phyloP scores from a whole-genome alignment of 2,797 vertebrate species.

The Coracias cyanogaster region DNA sequence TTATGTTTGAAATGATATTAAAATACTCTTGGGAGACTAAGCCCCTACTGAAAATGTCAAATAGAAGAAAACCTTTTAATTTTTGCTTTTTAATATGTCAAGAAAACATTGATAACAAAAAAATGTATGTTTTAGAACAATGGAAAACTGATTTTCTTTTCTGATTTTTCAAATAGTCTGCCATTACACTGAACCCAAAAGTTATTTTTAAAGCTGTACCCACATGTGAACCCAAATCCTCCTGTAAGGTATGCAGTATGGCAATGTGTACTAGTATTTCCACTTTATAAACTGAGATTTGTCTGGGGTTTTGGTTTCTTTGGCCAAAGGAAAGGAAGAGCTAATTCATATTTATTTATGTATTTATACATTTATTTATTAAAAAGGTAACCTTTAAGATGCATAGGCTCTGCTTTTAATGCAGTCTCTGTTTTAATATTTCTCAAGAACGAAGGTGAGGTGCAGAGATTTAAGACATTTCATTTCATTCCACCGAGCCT shows the following conservation, averaged over 20 bases:
- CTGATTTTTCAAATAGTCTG: not conserved
- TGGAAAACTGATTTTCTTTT: not conserved
- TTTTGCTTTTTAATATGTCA: not conserved
- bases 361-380: not conserved
- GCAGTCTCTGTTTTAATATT: not conserved
- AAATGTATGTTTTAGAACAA: not conserved
- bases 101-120: not conserved
- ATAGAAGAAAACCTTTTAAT: not conserved
- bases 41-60: not conserved
- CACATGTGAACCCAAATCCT: not conserved
- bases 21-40: not conserved
- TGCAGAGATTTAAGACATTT: not conserved
- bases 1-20: not conserved
- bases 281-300: not conserved
- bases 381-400: not conserved
- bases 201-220: not conserved
- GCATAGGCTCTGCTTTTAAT: not conserved
- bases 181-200: not conserved
- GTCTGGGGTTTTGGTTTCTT: not conserved
- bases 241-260: not conserved
- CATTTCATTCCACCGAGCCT: not conserved
- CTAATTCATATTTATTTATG: not conserved
- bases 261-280: not conserved
- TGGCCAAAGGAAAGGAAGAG: not conserved
- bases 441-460: not conserved